Conservation (phyloP, 2,888 invertebrate species). For the Sarcophaga carnaria region DNA sequence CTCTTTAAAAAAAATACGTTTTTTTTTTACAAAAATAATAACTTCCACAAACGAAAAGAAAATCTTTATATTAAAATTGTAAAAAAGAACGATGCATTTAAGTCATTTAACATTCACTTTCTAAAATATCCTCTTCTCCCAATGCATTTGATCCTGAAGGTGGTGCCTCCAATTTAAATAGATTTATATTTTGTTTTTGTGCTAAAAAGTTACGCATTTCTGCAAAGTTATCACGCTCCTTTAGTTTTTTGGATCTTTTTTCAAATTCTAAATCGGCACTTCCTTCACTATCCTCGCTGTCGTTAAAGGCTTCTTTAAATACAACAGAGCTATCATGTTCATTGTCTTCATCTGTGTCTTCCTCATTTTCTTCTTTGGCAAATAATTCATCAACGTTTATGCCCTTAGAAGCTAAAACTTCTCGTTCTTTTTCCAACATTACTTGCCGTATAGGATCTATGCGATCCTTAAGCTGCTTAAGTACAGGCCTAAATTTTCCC, state of each 20-base stretch:
- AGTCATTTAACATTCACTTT: slow-evolving; percentile 70
- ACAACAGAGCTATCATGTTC: slow-evolving; percentile 62
- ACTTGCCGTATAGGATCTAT: slow-evolving; percentile 81
- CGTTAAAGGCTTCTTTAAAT: slow-evolving; percentile 52
- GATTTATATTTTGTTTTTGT: slow-evolving; percentile 79
- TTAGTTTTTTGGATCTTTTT: slow-evolving; percentile 75
- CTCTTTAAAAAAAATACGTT: background rate
- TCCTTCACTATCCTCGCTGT: slow-evolving; percentile 71
- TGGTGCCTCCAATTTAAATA: slow-evolving; percentile 75
- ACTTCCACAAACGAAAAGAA: background rate
- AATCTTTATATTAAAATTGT: background rate
- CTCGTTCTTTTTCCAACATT: slow-evolving; percentile 80
- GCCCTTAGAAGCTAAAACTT: slow-evolving; percentile 79
- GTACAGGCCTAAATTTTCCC: slow-evolving; percentile 80
- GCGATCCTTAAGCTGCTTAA: slow-evolving; percentile 80
- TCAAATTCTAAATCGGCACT: slow-evolving; percentile 75
- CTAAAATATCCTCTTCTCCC: slow-evolving; percentile 77
- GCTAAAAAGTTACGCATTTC: slow-evolving; percentile 81
- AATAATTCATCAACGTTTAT: slow-evolving; percentile 80
- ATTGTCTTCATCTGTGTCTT: slow-evolving; percentile 38
- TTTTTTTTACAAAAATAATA: background rate
- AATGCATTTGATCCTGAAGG: slow-evolving; percentile 67
- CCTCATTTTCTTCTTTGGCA: slow-evolving; percentile 64
- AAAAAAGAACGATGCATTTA: slow-evolving; percentile 7
- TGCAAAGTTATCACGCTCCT: slow-evolving; percentile 79